phyloP scores from a whole-genome alignment of 2,113 vertebrate genomes.

The Ailuropoda melanoleuca region DNA sequence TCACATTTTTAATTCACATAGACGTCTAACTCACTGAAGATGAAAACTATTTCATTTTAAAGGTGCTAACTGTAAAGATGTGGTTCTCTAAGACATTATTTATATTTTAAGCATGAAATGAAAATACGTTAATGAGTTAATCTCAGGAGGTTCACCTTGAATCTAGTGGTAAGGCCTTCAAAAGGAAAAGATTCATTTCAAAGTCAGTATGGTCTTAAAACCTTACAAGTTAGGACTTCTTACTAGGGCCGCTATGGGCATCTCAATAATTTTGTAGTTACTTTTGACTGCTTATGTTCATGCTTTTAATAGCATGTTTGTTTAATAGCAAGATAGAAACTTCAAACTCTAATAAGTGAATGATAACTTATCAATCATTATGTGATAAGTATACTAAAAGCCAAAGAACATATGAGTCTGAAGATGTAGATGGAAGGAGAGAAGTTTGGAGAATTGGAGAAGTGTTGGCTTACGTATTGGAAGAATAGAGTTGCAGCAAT shows the following conservation, averaged over 20 bases:
- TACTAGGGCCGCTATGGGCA: not conserved
- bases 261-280: not conserved
- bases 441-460: not conserved
- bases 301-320: not conserved
- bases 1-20: not conserved
- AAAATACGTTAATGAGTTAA: not conserved
- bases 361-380: not conserved
- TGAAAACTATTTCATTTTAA: not conserved
- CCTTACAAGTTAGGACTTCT: not conserved
- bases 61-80: not conserved
- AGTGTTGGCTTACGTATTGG: not conserved
- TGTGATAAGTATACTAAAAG: not conserved
- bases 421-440: not conserved
- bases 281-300: not conserved
- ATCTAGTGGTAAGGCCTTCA: not conserved
- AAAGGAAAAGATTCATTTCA: not conserved
- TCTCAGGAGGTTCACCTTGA: not conserved
- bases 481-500: not conserved
- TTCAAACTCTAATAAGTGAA: not conserved
- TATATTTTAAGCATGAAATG: slow-evolving; percentile 31
- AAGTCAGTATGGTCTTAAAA: not conserved
- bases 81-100: not conserved
- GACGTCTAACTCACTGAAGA: not conserved
- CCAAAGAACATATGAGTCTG: not conserved
- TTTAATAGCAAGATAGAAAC: not conserved